These are phyloP conservation scores for Amphiprion percula DNA, from an alignment of 2,113 vertebrate species.

Conservation along the genomic window DNA sequence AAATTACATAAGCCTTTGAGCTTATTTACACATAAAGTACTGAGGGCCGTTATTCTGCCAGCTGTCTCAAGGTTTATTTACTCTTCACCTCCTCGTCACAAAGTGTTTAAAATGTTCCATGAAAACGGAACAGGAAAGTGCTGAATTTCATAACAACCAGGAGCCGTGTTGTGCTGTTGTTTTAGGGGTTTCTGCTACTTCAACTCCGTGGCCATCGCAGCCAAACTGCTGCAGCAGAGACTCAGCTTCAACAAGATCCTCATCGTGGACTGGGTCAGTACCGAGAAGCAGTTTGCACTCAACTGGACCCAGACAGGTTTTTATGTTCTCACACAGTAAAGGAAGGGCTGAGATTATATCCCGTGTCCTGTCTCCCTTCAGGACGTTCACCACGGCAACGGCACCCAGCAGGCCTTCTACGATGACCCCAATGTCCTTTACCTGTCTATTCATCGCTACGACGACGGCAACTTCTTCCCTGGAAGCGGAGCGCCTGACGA, in stretches of 20 bases:
- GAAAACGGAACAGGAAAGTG: constrained; percentile 16
- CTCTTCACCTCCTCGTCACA: constrained; percentile 20
- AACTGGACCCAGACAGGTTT: no score
- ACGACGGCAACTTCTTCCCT: constrained; percentile 98
- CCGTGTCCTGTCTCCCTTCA: constrained; percentile 14
- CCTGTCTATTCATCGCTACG: constrained; percentile 95
- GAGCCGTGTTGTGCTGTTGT: constrained; percentile 28
- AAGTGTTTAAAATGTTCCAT: constrained; percentile 12
- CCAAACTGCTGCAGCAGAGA: constrained; percentile 88
- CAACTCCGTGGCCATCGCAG: constrained; percentile 96
- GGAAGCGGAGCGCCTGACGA: constrained; percentile 96
- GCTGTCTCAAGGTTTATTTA: constrained; percentile 32
- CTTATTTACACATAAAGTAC: constrained; percentile 55
- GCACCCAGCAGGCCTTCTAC: constrained; percentile 94
- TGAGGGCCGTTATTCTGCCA: constrained; percentile 20
- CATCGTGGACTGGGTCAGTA: constrained; percentile 96
- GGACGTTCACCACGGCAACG: constrained; percentile 88
- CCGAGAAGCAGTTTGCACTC: background rate
- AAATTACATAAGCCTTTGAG: constrained; percentile 35
- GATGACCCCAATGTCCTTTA: constrained; percentile 93
- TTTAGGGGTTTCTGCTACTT: constrained; percentile 98
- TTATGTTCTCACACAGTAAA: background rate
- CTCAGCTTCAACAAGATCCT: constrained; percentile 92
- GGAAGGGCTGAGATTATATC: background rate
- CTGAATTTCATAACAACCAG: background rate